Conservation (phyloP, 2,888 invertebrate genomes). For the Parelbella ahira region DNA sequence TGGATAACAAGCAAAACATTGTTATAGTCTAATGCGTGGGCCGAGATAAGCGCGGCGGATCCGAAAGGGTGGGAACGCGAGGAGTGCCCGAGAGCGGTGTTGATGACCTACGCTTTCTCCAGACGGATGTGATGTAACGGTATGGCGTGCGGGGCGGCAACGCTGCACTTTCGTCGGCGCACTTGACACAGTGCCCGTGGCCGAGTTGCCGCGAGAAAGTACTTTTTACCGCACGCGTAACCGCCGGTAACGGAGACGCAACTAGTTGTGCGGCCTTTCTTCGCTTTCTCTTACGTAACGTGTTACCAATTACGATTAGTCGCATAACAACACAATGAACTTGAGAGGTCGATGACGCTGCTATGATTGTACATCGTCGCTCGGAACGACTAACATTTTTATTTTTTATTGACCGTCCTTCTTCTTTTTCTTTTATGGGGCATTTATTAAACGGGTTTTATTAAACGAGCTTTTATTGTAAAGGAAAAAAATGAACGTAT, state of each 20-base stretch:
- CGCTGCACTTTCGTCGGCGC: conserved; percentile 76
- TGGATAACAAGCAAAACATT: no score
- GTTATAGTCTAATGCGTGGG: no score
- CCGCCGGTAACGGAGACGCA: conserved; percentile 64
- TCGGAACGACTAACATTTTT: conserved; percentile 33
- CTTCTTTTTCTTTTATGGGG: conserved; percentile 6
- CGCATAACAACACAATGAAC: conserved; percentile 67
- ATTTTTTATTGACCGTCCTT: conserved; percentile 20
- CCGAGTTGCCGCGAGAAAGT: conserved; percentile 77
- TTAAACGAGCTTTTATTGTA: conserved; percentile 3
- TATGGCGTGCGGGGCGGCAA: conserved; percentile 48
- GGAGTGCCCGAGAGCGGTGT: conserved; percentile 43
- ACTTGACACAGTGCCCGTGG: conserved; percentile 81
- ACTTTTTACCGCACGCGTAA: conserved; percentile 75
- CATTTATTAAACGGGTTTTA: conserved; percentile 14
- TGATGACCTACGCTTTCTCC: conserved; percentile 72
- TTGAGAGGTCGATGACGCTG: conserved; percentile 56
- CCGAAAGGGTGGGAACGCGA: conserved; percentile 8
- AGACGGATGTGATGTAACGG: conserved; percentile 73
- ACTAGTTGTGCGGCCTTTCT: conserved; percentile 70
- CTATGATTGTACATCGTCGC: conserved; percentile 32
- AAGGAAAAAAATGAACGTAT: conserved; percentile 10
- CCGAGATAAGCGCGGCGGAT: not conserved
- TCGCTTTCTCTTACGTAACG: conserved; percentile 76
- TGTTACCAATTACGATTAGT: conserved; percentile 65